Conservation (phyloP, 2,797 vertebrate species). For the Vespertilio murinus region DNA sequence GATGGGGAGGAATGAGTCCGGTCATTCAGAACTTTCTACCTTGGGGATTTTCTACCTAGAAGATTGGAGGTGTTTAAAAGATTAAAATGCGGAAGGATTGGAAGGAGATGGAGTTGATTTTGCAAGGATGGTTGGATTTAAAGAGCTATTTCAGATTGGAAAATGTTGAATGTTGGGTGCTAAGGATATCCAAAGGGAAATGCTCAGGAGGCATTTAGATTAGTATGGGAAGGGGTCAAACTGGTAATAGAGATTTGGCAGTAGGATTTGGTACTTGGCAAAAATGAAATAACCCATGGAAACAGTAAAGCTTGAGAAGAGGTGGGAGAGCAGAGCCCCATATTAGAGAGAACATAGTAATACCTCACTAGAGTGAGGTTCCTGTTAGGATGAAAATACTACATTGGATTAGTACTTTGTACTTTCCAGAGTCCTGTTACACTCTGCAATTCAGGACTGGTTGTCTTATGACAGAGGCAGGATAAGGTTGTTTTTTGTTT, state of each 20-base stretch:
- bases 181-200: conserved; percentile 6
- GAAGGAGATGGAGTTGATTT: neutral
- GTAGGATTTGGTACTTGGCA: neutral
- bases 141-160: conserved; percentile 35
- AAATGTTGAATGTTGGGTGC: neutral
- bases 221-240: neutral
- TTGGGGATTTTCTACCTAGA: neutral
- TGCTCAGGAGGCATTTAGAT: neutral
- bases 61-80: conserved; percentile 11
- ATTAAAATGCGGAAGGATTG: conserved; percentile 24
- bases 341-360: neutral
- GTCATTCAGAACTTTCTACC: conserved; percentile 7
- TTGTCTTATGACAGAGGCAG: conserved; percentile 5
- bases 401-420: neutral
- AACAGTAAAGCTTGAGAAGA: conserved; percentile 16
- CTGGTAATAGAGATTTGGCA: conserved; percentile 18
- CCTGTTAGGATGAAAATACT: neutral
- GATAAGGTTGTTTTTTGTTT: neutral
- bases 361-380: neutral
- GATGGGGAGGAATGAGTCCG: neutral
- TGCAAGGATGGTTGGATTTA: neutral
- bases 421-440: neutral
- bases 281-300: neutral
- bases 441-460: neutral
- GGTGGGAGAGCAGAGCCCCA: neutral